Evolutionary conservation across 2,113 vertebrate species (phyloP), one percentile per base, ranked within the genome.

Genomic region (Castor canadensis): DNA sequence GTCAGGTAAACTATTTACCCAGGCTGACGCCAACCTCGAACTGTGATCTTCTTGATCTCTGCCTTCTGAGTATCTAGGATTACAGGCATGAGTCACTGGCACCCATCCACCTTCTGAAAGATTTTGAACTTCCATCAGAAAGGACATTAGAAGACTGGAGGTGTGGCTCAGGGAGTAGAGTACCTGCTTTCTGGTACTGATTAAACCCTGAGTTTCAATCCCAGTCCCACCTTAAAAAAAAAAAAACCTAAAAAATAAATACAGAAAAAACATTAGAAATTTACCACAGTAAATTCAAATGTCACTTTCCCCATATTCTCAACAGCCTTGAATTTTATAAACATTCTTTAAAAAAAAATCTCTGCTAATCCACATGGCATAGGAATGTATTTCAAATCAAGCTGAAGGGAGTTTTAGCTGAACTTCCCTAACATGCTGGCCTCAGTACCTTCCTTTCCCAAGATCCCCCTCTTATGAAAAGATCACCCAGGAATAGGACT

Each of bases 321-420:
- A 93, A 87, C 38, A 93, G 47, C 32, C 22, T 95, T 62, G 32
- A 60, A 38, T 76, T 95, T 83, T 86, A 75, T 43, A 69, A 83
- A 67, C 30, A 72, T 84, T 84, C 38, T 40, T 15, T 26, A 28
- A 69, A 69, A 12, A 35, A n/a, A 93, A 72, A 22, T 69, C 13
- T 80, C 67, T 87, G 56, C 64, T 88, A 69, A 81, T 96, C 64
- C 66, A 19, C 35, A 79, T 75, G 43, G 49, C 35, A 45, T 67
- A n/a, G 49, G 71, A 80, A 87, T 82, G 49, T 62, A 88, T 92
- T 97, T 66, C 22, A 87, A 92, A 89, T 91, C 20, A 80, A 86
- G 45, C 30, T 77, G 52, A 92, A 93, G 45, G 64, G 26, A 58
- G 32, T 69, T 93, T 88, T 45, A 89, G 54, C 40, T 88, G 80